A percentile compares a stretch with the other conserved stretches of the same genome.
Conservation (phyloP, 1,140 invertebrate species). For the Reticulitermes speratus region DNA sequence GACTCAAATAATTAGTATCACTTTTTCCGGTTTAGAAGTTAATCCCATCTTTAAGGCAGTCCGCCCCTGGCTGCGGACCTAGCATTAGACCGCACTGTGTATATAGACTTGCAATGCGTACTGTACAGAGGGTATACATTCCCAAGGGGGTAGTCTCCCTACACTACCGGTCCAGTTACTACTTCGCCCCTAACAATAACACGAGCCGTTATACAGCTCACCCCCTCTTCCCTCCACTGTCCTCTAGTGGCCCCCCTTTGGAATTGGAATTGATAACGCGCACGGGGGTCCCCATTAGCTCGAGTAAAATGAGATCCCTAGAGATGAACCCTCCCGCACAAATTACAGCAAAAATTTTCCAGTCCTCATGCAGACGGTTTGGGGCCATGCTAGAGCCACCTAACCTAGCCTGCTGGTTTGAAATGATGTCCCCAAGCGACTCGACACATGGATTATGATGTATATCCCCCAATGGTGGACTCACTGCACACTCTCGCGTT, state of each 20-base stretch:
- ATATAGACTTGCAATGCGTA: slow-evolving; percentile 6
- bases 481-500: not conserved
- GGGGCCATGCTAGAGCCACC: slow-evolving; percentile 3
- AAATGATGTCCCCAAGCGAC: slow-evolving; percentile 23
- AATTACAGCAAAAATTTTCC: slow-evolving; percentile 32
- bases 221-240: not conserved
- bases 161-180: slow-evolving; percentile 8
- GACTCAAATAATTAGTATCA: no score
- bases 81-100: not conserved
- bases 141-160: slow-evolving; percentile 2
- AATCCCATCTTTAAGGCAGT: not conserved
- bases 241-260: slow-evolving; percentile 3
- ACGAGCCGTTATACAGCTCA: slow-evolving; percentile 16
- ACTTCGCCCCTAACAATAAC: slow-evolving; percentile 17
- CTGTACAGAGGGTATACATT: slow-evolving; percentile 10
- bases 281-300: slow-evolving; percentile 29
- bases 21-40: not conserved
- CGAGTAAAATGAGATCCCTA: slow-evolving; percentile 20
- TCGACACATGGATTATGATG: slow-evolving; percentile 25
- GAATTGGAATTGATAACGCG: slow-evolving; percentile 33
- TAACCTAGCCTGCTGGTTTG: not conserved
- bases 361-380: slow-evolving; percentile 22
- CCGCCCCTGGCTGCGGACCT: not conserved
- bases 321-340: slow-evolving; percentile 25
- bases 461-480: slow-evolving; percentile 24